phyloP scores from a whole-genome alignment of 2,888 invertebrate genomes.

The Eulithis prunata region DNA sequence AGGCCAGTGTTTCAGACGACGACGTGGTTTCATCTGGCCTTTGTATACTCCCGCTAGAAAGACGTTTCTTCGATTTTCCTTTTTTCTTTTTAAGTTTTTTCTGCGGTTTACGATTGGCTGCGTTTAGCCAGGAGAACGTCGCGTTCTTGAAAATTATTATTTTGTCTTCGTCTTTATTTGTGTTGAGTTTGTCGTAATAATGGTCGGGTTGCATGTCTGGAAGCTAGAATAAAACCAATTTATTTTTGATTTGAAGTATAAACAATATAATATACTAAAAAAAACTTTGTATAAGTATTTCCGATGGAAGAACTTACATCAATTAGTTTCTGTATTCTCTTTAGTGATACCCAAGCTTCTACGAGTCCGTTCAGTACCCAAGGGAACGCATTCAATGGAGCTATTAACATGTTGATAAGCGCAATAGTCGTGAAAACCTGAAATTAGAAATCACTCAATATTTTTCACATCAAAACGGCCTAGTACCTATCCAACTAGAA shows the following conservation, averaged over 20 bases:
- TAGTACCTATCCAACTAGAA: no score
- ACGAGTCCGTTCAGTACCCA: conserved; percentile 99
- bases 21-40: conserved; percentile 61
- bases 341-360: conserved; percentile 97
- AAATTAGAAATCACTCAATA: not conserved
- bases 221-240: conserved; percentile 65
- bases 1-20: conserved; percentile 52
- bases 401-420: conserved; percentile 97
- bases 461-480: no score
- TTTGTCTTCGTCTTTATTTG: conserved; percentile 80
- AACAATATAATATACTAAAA: not conserved
- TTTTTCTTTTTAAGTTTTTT: conserved; percentile 73
- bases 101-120: conserved; percentile 55
- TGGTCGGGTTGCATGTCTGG: conserved; percentile 85
- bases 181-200: conserved; percentile 85
- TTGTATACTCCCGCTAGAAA: conserved; percentile 60
- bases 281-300: not conserved
- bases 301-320: conserved; percentile 82
- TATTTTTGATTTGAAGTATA: not conserved
- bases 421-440: conserved; percentile 96
- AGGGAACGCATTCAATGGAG: conserved; percentile 98
- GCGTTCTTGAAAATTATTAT: conserved; percentile 85
- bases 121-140: conserved; percentile 85
- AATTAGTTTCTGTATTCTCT: conserved; percentile 92
- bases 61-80: conserved; percentile 76